A percentile compares a stretch with the other conserved stretches of the same genome.
Evolutionary conservation across 2,888 invertebrate genomes (phyloP).

Genomic region (Drosophila picticornis): DNA sequence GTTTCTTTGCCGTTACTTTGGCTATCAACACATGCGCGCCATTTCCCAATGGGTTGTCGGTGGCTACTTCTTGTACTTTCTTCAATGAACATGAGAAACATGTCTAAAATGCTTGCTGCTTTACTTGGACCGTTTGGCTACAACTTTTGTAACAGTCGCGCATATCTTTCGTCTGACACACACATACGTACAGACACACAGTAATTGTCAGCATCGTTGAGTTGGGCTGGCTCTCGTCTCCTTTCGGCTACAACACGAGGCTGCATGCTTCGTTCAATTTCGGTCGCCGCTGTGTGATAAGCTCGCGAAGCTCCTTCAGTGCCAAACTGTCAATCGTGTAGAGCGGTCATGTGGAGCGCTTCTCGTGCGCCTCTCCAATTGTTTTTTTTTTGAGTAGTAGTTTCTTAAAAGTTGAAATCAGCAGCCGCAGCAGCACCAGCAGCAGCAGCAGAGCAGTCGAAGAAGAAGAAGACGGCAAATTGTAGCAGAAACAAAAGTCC

Average conservation of each 20-base stretch:
- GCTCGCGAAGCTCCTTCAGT: slow-evolving; percentile 70
- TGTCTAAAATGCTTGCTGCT: slow-evolving; percentile 47
- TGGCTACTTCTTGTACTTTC: slow-evolving; percentile 36
- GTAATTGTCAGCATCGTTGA: slow-evolving; percentile 24
- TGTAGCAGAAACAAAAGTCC: slow-evolving; percentile 31
- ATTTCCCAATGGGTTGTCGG: slow-evolving; percentile 53
- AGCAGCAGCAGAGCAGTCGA: slow-evolving; percentile 18
- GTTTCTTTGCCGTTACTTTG: slow-evolving; percentile 14
- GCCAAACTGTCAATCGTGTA: slow-evolving; percentile 84
- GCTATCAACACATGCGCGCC: slow-evolving; percentile 56
- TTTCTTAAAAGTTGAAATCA: slow-evolving; percentile 59
- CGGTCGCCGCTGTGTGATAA: slow-evolving; percentile 44
- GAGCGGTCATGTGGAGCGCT: slow-evolving; percentile 81
- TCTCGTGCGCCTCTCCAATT: slow-evolving; percentile 68
- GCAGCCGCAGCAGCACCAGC: slow-evolving; percentile 23
- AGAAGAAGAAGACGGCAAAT: slow-evolving; percentile 35
- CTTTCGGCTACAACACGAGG: slow-evolving; percentile 26
- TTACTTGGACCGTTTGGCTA: slow-evolving; percentile 48
- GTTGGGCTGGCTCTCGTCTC: slow-evolving; percentile 29
- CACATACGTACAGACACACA: slow-evolving; percentile 8
- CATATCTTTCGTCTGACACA: slow-evolving; percentile 36
- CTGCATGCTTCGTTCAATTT: slow-evolving; percentile 17
- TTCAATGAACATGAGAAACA: slow-evolving; percentile 57
- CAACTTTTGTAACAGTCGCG: slow-evolving; percentile 59
- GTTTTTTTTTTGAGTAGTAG: slow-evolving; percentile 62